These are phyloP conservation scores for Actinemys pallida DNA, from an alignment of 2,113 vertebrate genomes.

Conservation along the genomic window DNA sequence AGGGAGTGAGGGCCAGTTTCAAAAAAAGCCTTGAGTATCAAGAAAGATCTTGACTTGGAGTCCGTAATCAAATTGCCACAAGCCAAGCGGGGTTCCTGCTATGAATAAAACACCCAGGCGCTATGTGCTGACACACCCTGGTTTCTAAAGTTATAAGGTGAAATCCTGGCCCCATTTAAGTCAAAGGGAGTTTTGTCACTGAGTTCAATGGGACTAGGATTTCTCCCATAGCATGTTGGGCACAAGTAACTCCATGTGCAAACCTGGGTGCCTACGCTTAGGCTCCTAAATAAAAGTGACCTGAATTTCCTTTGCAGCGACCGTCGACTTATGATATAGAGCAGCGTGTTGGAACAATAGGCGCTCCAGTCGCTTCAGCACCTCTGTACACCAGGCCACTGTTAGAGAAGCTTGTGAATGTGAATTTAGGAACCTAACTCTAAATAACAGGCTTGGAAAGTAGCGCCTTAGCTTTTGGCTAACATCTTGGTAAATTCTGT, in stretches of 20 bases:
- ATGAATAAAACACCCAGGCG: neutral
- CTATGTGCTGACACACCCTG: neutral
- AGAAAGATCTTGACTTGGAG: no score
- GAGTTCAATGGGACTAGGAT: neutral
- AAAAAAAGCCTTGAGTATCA: neutral
- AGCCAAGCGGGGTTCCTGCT: neutral
- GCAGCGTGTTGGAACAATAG: neutral
- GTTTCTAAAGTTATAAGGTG: neutral
- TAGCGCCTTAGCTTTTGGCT: rapidly evolving
- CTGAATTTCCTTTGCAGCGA: neutral
- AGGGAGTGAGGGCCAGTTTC: rapidly evolving
- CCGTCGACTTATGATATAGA: neutral
- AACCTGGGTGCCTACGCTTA: neutral
- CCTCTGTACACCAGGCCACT: neutral
- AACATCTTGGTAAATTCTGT: neutral
- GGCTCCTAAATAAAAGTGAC: neutral
- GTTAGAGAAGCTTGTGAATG: neutral
- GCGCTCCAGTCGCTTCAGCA: neutral
- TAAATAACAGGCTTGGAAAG: neutral
- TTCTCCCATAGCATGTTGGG: neutral
- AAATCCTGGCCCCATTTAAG: neutral
- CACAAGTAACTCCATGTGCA: neutral
- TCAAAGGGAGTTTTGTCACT: neutral
- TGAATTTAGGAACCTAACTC: neutral
- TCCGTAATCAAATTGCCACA: rapidly evolving